Conservation (phyloP, 2,888 invertebrate species). For the Drepana falcataria region DNA sequence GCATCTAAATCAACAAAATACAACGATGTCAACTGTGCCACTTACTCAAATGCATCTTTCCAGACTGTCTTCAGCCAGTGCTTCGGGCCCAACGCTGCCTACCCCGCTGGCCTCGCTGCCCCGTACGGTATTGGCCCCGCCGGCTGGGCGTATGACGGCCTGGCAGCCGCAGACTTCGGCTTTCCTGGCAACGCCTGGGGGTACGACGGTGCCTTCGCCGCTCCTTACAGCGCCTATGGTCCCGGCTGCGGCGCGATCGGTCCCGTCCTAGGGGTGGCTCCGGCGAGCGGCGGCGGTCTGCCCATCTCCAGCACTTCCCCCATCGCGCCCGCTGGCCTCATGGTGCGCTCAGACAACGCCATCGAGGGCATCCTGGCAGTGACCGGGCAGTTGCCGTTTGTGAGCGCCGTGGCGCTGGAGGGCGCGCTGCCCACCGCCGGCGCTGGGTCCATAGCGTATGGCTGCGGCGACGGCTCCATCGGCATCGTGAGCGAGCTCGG, state of each 20-base stretch:
- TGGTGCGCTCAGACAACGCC: conserved; percentile 33
- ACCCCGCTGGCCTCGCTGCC: conserved; percentile 9
- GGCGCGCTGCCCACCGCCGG: conserved; percentile 38
- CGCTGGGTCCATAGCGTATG: conserved; percentile 29
- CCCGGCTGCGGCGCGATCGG: neutral
- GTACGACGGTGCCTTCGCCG: conserved; percentile 1
- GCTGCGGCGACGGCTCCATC: conserved; percentile 29
- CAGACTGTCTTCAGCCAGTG: conserved; percentile 7
- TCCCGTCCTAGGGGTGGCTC: conserved; percentile 3
- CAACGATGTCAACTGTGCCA: conserved; percentile 4
- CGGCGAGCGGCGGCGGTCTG: conserved; percentile 24
- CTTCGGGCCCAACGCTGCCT: neutral
- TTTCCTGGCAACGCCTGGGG: conserved; percentile 16
- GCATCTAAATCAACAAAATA: neutral
- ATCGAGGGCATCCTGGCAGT: conserved; percentile 30
- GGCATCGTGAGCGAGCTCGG: conserved; percentile 6
- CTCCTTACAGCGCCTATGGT: neutral
- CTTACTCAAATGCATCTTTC: neutral
- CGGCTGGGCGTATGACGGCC: conserved; percentile 4
- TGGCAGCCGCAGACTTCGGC: neutral
- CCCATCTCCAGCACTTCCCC: conserved; percentile 30
- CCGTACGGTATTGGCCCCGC: conserved; percentile 7
- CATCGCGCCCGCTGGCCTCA: conserved; percentile 28
- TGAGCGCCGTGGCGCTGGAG: conserved; percentile 30
- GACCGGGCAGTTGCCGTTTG: conserved; percentile 32